A percentile compares a stretch with the other conserved stretches of the same genome.
These are phyloP conservation scores for Penaeus chinensis DNA, from an alignment of 1,140 invertebrate species.

Conservation along the genomic window DNA sequence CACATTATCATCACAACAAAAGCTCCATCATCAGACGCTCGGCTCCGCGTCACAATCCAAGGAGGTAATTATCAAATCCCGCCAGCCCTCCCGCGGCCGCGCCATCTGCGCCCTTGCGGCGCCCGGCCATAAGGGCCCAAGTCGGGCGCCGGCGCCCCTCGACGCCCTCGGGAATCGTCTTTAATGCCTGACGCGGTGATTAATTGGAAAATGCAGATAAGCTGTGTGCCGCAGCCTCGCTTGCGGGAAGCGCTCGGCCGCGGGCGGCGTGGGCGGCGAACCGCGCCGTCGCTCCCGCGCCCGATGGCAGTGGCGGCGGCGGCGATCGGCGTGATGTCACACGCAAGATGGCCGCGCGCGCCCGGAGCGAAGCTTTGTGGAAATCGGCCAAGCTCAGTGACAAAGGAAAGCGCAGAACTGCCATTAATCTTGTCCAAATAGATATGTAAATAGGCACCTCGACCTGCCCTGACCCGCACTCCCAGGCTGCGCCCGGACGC, in stretches of 20 bases:
- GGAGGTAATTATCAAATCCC: slow-evolving; percentile 10
- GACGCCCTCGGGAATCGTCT: slow-evolving; percentile 7
- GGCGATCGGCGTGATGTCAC: neutral
- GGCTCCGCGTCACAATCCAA: slow-evolving; percentile 21
- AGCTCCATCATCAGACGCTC: neutral
- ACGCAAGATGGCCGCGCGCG: neutral
- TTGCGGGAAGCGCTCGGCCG: neutral
- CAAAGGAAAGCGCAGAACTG: neutral
- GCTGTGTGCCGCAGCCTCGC: neutral
- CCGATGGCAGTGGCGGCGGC: neutral
- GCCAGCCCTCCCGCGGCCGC: neutral
- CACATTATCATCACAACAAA: slow-evolving; percentile 31
- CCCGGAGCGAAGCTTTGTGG: slow-evolving; percentile 30
- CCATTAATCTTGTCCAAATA: slow-evolving; percentile 55
- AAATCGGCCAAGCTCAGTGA: neutral
- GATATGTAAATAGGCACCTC: slow-evolving; percentile 48
- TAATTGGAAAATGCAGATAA: slow-evolving; percentile 36
- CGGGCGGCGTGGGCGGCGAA: neutral
- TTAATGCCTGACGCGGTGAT: slow-evolving; percentile 31
- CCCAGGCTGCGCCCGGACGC: slow-evolving; percentile 2
- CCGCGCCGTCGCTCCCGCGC: neutral
- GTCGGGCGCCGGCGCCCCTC: neutral
- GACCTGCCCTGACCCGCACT: slow-evolving; percentile 40
- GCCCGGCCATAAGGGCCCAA: neutral
- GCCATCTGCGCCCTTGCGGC: neutral